Evolutionary conservation across 2,888 invertebrate species (phyloP), one percentile per base, ranked within the genome.

Genomic region (Linnaemya tessellans): DNA sequence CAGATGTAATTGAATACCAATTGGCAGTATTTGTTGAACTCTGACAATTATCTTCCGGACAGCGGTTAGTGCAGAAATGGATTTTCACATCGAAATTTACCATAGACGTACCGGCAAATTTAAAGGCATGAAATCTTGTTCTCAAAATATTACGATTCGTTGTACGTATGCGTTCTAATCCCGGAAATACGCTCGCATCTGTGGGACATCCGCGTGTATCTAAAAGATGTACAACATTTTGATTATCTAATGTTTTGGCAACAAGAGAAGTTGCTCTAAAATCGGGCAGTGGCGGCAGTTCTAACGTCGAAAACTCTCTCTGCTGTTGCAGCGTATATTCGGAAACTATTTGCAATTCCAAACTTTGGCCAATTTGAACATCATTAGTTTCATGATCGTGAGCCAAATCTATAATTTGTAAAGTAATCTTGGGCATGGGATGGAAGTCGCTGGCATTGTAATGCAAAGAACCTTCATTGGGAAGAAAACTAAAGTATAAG

Each of bases 21-120:
- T 86, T 86, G 11, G 80, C 77, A 70, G 71, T 77, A 41, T 46
- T 74, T 15, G 80, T 71, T 0, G 82, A 41, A 80, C 92, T 91
- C 10, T 91, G 89, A 87, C 94, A 94, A 86, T 93, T 92, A 9
- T 96, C 96, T 89, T 94, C 94, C 22, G 94, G 93, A 90, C 97
- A 97, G 84, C 93, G 93, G 1, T 93, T 93, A n/a, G 95, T 93
- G 90, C 97, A 98, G 91, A 97, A 97, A 86, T 96, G 95, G 13
- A 97, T 95, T 92, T 96, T 95, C 1, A 97, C 95, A 88, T 96
- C 95, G 90, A 98, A 97, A 86, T 96, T 94, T 0, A 97, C 96
- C 8, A 96, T 94, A 41, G 96, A 95, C n/a, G 97, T 96, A 13
- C 96, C 95, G 0, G 97, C 96, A 92, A 98, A 98, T 87, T 97